phyloP scores from a whole-genome alignment of 2,113 vertebrate species.

The Scomber colias region DNA sequence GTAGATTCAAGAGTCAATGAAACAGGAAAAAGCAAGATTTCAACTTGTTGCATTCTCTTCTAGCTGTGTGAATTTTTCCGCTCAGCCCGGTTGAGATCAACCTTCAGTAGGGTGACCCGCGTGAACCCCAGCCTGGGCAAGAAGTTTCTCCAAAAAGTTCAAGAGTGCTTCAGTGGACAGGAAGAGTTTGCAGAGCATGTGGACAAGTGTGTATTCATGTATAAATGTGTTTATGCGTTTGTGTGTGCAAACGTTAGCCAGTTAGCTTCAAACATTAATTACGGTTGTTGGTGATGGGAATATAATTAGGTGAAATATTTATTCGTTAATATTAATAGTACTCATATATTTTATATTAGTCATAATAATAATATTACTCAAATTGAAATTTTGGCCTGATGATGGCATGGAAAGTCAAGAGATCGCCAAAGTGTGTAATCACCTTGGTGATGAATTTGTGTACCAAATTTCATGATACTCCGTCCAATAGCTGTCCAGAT shows the following conservation, averaged over 20 bases:
- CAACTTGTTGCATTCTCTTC: slow-evolving; percentile 11
- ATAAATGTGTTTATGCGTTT: not conserved
- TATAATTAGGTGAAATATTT: no score
- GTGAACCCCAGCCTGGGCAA: slow-evolving; percentile 53
- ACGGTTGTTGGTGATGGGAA: no score
- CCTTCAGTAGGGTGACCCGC: not conserved
- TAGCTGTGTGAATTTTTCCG: slow-evolving; percentile 72
- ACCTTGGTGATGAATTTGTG: no score
- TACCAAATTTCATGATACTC: no score
- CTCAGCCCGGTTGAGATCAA: slow-evolving; percentile 7
- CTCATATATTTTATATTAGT: no score
- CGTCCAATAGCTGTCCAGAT: no score
- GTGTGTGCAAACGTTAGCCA: not conserved
- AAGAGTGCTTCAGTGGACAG: slow-evolving; percentile 35
- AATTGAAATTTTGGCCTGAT: no score
- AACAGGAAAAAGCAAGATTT: not conserved
- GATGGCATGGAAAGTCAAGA: no score
- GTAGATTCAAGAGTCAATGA: not conserved
- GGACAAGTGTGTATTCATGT: slow-evolving; percentile 59
- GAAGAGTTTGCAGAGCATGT: slow-evolving; percentile 16
- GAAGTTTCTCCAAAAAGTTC: slow-evolving; percentile 44
- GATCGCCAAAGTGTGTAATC: no score
- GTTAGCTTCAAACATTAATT: no score
- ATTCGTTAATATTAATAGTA: no score
- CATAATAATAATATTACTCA: no score